A percentile compares a stretch with the other conserved stretches of the same genome.
Conservation (phyloP, 2,888 invertebrate species). For the Theretra japonica region DNA sequence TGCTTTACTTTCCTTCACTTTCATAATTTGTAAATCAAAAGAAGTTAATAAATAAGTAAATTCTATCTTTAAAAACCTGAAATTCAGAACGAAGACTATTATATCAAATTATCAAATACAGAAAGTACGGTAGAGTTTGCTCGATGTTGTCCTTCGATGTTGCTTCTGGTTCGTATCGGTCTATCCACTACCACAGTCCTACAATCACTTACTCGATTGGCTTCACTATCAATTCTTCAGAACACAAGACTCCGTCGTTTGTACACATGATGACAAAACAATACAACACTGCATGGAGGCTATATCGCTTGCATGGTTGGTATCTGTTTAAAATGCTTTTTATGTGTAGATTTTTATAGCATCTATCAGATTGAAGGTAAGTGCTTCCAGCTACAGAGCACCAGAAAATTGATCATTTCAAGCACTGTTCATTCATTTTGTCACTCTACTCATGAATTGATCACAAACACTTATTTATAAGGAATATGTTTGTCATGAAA, state of each 20-base stretch:
- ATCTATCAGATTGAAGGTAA: constrained; percentile 48
- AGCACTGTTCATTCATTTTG: constrained; percentile 30
- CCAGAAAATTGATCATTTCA: constrained; percentile 20
- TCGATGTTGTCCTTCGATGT: constrained; percentile 83
- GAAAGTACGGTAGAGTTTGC: constrained; percentile 71
- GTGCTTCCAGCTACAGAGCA: constrained; percentile 47
- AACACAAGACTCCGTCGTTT: constrained; percentile 63
- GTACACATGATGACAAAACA: constrained; percentile 63
- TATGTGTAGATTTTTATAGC: constrained; percentile 70
- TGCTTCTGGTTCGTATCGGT: constrained; percentile 83
- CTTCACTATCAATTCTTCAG: constrained; percentile 58
- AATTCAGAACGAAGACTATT: not conserved
- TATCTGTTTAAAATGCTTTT: constrained; percentile 75
- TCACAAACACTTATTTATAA: constrained; percentile 9
- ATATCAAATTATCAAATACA: constrained; percentile 27
- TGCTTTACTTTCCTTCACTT: no score
- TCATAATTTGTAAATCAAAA: no score
- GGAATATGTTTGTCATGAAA: constrained; percentile 3
- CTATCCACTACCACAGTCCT: constrained; percentile 74
- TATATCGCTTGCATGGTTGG: constrained; percentile 76
- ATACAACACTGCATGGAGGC: constrained; percentile 77
- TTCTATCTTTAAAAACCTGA: no score
- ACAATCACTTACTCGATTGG: constrained; percentile 70
- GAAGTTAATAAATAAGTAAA: no score
- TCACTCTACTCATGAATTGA: constrained; percentile 14